Evolutionary conservation across 2,797 vertebrate species (phyloP), one percentile per base, ranked within the genome.

Genomic region (Pogoniulus pusillus): DNA sequence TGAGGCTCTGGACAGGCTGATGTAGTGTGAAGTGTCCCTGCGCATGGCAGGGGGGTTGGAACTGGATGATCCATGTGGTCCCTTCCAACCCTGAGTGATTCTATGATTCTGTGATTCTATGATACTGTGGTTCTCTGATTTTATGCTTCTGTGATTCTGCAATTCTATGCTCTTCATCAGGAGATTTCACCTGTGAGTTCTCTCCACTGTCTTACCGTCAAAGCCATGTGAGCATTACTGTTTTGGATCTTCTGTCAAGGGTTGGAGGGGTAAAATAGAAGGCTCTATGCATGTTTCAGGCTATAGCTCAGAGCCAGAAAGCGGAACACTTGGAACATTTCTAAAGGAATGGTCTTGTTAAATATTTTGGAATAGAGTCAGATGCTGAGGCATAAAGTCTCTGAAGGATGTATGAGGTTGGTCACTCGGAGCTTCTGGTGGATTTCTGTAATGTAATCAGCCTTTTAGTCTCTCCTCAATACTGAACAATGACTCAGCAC

Each of bases 391-490:
- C 41, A 34, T 30, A 80, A 80, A 60, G 7, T 5, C 18, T 69
- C 19, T 26, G 34, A 59, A 72, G 17, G 12, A 35, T 26, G 9
- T 22, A 75, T 35, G 6, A 84, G 4, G 4, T 30, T 85, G 24
- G 32, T 87, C 23, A 76, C 8, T 82, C 60, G 69, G 47, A 82
- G 24, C 12, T 87, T 82, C 69, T 82, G 26, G 18, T 58, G 69
- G 20, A 83, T 82, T 92, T 85, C 32, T 68, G 29, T 91, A 84
- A 71, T 64, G 65, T 74, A 91, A 92, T 75, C 63, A 49, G 60
- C 6, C 34, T 51, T 53, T 18, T 20, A 45, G 26, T 45, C 60
- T 82, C 92, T 45, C 39, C 58, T 89, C 59, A 65, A 1, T 49
- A 74, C 71, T 24, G 14, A 85, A 65, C 41, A 65, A 72, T 89